A percentile compares a stretch with the other conserved stretches of the same genome.
phyloP scores from a whole-genome alignment of 2,797 vertebrate genomes.

The Fratercula arctica region DNA sequence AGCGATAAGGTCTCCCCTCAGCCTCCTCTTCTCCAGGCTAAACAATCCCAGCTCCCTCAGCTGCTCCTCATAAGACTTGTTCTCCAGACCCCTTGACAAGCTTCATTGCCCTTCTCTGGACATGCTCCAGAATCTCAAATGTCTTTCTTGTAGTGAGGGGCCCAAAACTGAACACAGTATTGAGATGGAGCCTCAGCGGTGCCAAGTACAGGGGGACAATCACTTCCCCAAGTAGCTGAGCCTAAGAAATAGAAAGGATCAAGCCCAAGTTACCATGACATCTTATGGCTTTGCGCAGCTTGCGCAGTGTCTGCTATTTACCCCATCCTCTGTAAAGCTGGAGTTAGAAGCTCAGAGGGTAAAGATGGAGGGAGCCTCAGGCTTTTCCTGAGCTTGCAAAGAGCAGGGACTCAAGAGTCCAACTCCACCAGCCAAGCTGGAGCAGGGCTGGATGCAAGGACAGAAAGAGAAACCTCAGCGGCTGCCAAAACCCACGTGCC shows the following conservation, averaged over 20 bases:
- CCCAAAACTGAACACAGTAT: neutral
- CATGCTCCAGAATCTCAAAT: neutral
- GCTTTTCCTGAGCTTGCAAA: neutral
- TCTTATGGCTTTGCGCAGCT: neutral
- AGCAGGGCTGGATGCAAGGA: neutral
- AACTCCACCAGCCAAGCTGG: neutral
- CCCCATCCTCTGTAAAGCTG: neutral
- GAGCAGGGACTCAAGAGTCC: neutral
- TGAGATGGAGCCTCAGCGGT: neutral
- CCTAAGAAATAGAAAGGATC: neutral
- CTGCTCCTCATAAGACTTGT: neutral
- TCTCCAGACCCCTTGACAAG: neutral
- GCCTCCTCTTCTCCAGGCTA: neutral
- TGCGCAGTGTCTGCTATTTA: neutral
- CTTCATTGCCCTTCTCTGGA: neutral
- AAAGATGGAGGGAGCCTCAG: rapidly evolving
- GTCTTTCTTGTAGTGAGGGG: neutral
- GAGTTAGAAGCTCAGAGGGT: neutral
- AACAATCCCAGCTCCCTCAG: neutral
- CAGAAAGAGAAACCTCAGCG: neutral
- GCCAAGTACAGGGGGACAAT: neutral
- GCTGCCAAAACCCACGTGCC: neutral
- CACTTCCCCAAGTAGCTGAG: neutral
- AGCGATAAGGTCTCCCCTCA: neutral
- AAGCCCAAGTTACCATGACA: neutral